Evolutionary conservation across 2,888 invertebrate species (phyloP), one percentile per base, ranked within the genome.

Genomic region (Aphidius colemani): DNA sequence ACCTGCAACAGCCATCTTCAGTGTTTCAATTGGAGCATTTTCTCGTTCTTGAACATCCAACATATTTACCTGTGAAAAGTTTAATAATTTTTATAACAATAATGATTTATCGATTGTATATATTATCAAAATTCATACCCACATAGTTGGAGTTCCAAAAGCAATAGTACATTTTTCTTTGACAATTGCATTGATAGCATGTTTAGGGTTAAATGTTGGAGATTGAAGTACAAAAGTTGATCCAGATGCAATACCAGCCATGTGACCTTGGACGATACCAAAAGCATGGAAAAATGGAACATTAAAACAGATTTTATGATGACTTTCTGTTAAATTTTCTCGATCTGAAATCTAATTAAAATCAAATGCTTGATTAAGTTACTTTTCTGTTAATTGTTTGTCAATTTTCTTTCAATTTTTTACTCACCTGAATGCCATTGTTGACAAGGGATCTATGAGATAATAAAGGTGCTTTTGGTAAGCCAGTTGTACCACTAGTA

Each of bases 121-220:
- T 8, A 39, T 41, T 49, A 44, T 44, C 7, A 11, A 44, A 48
- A 53, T 10, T 57, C 81, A 74, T 71, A 80, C 82, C 82, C 81
- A 91, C 94, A 94, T 94, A 3, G 95, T 94, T 7, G 95, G 94
- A 0, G 94, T 93, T 46, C 94, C 94, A 75, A 89, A 89, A 41
- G 90, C 78, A 1, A 88, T 81, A 0, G 88, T 88, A 74, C 93
- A 93, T 74, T 87, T 88, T 80, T 94, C 91, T 30, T 86, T 80
- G 39, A 85, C 81, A 6, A 93, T 86, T 0, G 91, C 87, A 57
- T 87, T 80, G 3, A 94, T 78, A 0, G 89, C 85, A 46, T 85
- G 85, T 13, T 85, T 83, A 0, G 92, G 86, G 76, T 89, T 88
- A 71, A 88, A 91, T 0, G 83, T 82, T 0, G 84, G 81, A 0